Conservation (phyloP, 2,888 invertebrate genomes). For the Coenonympha glycerion region DNA sequence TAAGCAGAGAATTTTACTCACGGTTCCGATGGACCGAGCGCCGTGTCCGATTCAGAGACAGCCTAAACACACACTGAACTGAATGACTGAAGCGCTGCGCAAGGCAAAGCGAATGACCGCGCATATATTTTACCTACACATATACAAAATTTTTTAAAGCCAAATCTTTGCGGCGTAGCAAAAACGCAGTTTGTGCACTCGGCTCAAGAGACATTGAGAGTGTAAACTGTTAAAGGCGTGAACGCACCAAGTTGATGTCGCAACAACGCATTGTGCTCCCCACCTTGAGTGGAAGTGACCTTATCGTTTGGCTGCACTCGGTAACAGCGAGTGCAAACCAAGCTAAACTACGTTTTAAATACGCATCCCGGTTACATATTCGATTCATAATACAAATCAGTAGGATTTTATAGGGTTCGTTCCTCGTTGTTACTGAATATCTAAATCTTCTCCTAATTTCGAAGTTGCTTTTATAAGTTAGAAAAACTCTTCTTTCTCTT, state of each 20-base stretch:
- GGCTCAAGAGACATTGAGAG: neutral
- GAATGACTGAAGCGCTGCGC: conserved; percentile 38
- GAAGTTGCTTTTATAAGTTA: too few relatives aligned
- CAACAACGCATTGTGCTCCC: conserved; percentile 51
- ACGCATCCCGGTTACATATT: conserved; percentile 10
- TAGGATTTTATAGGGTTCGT: too few relatives aligned
- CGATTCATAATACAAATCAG: too few relatives aligned
- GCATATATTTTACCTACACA: conserved; percentile 37
- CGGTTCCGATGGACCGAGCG: conserved; percentile 39
- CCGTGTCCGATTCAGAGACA: conserved; percentile 49
- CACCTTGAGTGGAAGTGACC: conserved; percentile 59
- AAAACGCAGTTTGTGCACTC: conserved; percentile 31
- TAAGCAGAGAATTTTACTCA: conserved; percentile 44
- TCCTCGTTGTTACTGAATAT: too few relatives aligned
- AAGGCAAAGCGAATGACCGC: conserved; percentile 43
- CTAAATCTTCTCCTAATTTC: too few relatives aligned
- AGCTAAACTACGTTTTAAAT: conserved; percentile 32
- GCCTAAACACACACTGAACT: conserved; percentile 53
- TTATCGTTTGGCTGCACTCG: conserved; percentile 66
- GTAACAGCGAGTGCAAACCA: conserved; percentile 52
- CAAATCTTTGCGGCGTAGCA: conserved; percentile 27
- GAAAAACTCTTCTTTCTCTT: too few relatives aligned
- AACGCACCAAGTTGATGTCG: conserved; percentile 37
- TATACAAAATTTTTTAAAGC: conserved; percentile 44
- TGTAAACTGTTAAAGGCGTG: conserved; percentile 24